Base-by-base conservation (phyloP, 1,140 invertebrate species). In the Wiebesia pumilae region DNA sequence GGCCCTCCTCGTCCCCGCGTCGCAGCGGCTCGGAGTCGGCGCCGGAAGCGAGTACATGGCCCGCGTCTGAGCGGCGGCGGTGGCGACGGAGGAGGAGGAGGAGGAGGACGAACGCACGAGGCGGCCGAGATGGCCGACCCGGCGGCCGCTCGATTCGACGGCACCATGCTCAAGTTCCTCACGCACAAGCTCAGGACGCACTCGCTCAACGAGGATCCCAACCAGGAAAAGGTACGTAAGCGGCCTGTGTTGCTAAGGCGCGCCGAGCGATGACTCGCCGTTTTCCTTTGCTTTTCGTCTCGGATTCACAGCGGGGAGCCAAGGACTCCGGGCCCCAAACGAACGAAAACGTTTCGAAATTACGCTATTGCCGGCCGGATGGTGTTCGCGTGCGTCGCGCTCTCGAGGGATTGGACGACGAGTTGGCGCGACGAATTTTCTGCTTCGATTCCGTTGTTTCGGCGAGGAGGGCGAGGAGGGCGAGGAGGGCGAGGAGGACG, bases 131-230 rank as follows among this genome's bases (percentile, higher is more conserved):
- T 86, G 84, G 58, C 47, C 62, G 80, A 81, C 65, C 54, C 65
- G 16, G 19, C 83, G 82, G 47, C 73, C 14, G 73, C 85, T 19
- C 33, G 67, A 3, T 47, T 87, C 82, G 82, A 84, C 82, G 82
- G 75, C n/a, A 95, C 95, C 94, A 97, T 97, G 96, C 96, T 97
- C 94, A 97, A 96, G 94, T 96, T 96, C 94, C 94, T 97, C 91
- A 96, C 96, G 91, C 96, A 96, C 93, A 97, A 97, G 95, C 94
- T 97, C 92, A 95, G 95, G 93, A 96, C 96, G 92, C 96, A 97
- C 94, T 96, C 96, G 92, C 95, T 97, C 93, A 96, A 96, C 95
- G 96, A 97, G 94, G 96, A 96, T 90, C 94, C 95, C 93, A 95
- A 95, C 94, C 94, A 95, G 91, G 95, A 95, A 90, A 96, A 95